These are phyloP conservation scores for Hydra vulgaris DNA, from an alignment of 30 jellyfish, hydroid and myxozoan species.

Conservation along the genomic window DNA sequence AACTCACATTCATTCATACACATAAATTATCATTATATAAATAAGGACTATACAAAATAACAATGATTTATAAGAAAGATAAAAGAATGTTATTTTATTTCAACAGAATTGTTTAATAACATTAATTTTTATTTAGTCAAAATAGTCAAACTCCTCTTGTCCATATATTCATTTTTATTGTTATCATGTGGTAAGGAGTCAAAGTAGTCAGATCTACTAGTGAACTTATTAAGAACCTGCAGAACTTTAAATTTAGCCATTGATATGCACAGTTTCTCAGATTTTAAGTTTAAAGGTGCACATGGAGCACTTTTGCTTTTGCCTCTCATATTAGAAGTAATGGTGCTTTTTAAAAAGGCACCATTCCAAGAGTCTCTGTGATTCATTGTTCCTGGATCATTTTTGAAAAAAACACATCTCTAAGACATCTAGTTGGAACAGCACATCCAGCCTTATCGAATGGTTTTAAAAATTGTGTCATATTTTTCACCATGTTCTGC, in stretches of 20 bases:
- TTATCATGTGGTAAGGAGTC: not conserved
- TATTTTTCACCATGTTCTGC: not conserved
- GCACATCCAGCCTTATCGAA: not conserved
- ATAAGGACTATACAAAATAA: not conserved
- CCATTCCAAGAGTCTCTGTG: not conserved
- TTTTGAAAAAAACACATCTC: not conserved
- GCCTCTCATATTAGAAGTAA: not conserved
- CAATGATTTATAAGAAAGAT: not conserved
- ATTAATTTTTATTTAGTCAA: not conserved
- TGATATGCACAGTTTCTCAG: not conserved
- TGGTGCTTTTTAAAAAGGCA: not conserved
- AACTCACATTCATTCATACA: not conserved
- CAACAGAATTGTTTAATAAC: not conserved
- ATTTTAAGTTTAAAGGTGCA: not conserved
- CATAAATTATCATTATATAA: not conserved
- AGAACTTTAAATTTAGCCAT: not conserved
- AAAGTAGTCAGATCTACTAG: not conserved
- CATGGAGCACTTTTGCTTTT: not conserved
- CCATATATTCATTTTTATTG: not conserved
- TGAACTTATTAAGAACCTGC: not conserved
- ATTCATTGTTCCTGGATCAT: not conserved
- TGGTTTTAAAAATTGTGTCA: not conserved
- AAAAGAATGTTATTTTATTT: not conserved
- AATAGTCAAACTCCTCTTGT: not conserved
- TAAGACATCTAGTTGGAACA: not conserved